These are phyloP conservation scores for Stegastes partitus DNA, from an alignment of 2,113 vertebrate genomes.

Conservation along the genomic window DNA sequence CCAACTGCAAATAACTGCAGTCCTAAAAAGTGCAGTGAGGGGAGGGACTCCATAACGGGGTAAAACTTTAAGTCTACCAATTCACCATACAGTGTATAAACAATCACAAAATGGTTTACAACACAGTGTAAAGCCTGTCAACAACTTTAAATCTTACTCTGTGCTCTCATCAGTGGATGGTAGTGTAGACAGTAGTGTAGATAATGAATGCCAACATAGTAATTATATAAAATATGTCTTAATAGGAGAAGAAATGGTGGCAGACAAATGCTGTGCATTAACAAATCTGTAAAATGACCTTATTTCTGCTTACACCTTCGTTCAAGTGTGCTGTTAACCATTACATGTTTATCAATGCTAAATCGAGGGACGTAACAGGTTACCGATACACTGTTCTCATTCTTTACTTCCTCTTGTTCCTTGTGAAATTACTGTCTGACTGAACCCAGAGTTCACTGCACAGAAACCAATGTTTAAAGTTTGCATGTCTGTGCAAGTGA, in stretches of 20 bases:
- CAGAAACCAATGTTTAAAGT: neutral
- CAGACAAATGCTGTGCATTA: neutral
- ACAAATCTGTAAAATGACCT: neutral
- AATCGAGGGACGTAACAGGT: neutral
- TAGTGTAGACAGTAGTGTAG: neutral
- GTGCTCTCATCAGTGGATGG: neutral
- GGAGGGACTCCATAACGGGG: too few relatives aligned
- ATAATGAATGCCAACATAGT: neutral
- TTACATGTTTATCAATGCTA: neutral
- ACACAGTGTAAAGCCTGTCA: neutral
- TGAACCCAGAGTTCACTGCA: neutral
- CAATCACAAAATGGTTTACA: neutral
- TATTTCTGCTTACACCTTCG: neutral
- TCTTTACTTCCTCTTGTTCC: conserved; percentile 30
- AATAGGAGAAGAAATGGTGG: neutral
- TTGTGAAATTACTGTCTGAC: neutral
- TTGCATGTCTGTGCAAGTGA: too few relatives aligned
- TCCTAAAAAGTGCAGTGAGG: too few relatives aligned
- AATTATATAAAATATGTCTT: neutral
- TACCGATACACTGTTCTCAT: conserved; percentile 1
- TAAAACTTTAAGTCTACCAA: too few relatives aligned
- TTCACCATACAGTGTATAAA: neutral
- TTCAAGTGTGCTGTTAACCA: neutral
- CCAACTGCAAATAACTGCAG: too few relatives aligned
- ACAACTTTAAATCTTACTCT: neutral